phyloP scores from a whole-genome alignment of 2,888 invertebrate genomes.

The Lysandra bellargus region DNA sequence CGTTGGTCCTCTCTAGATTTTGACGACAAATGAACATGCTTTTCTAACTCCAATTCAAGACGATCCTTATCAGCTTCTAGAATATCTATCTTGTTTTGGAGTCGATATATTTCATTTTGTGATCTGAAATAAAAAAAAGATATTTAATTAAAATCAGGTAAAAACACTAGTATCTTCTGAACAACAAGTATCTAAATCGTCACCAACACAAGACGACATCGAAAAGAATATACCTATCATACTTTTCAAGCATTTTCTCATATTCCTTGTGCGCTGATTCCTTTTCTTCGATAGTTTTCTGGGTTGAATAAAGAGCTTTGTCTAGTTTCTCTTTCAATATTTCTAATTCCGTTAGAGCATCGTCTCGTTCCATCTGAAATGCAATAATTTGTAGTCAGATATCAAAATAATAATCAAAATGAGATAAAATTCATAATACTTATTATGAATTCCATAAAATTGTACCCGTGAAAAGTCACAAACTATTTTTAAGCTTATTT shows the following conservation, averaged over 20 bases:
- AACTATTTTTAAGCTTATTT: neutral
- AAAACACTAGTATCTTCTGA: constrained; percentile 40
- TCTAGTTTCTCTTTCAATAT: constrained; percentile 94
- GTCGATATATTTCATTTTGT: constrained; percentile 92
- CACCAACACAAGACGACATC: constrained; percentile 72
- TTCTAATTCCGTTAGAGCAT: constrained; percentile 90
- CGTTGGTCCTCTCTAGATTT: constrained; percentile 92
- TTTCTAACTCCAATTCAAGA: constrained; percentile 91
- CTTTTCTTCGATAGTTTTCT: constrained; percentile 92
- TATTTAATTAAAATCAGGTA: constrained; percentile 34
- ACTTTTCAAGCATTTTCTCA: constrained; percentile 95
- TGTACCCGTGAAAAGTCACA: neutral
- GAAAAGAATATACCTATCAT: constrained; percentile 85
- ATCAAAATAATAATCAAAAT: neutral
- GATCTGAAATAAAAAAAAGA: constrained; percentile 79
- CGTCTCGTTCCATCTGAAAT: constrained; percentile 90
- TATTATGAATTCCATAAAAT: neutral
- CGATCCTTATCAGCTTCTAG: constrained; percentile 93
- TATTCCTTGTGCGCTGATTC: constrained; percentile 94
- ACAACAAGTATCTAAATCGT: constrained; percentile 46
- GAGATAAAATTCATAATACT: neutral
- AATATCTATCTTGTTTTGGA: constrained; percentile 93
- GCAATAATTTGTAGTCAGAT: neutral
- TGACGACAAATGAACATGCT: constrained; percentile 87
- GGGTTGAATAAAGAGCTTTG: constrained; percentile 89